These are phyloP conservation scores for Margarornis squamiger DNA, from an alignment of 2,797 vertebrate genomes.

Conservation along the genomic window DNA sequence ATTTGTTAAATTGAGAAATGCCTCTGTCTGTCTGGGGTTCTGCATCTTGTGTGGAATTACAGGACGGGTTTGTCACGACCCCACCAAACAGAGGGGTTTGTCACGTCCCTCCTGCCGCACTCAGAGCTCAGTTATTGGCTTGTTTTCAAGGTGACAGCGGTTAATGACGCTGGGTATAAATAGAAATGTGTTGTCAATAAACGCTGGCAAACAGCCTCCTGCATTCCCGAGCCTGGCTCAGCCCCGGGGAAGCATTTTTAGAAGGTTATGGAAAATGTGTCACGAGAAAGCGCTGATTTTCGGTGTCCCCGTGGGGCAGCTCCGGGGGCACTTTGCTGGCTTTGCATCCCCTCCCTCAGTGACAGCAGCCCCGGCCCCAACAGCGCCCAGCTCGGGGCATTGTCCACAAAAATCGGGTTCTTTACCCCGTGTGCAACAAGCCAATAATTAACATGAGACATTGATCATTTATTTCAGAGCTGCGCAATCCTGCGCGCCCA, in stretches of 20 bases:
- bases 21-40: background rate
- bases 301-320: background rate
- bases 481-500: background rate
- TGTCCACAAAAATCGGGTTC: background rate
- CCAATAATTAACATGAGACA: background rate
- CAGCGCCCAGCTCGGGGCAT: background rate
- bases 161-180: background rate
- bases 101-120: background rate
- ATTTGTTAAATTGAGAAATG: background rate
- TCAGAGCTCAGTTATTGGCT: background rate
- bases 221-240: background rate
- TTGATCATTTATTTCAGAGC: background rate
- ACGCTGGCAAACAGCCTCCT: background rate
- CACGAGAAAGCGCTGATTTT: rapidly evolving
- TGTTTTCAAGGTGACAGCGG: background rate
- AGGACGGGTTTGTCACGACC: background rate
- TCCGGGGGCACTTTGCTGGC: background rate
- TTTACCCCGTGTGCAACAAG: background rate
- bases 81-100: background rate
- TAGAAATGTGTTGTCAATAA: background rate
- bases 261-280: background rate
- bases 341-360: rapidly evolving
- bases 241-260: background rate
- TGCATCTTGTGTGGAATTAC: background rate
- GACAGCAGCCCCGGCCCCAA: background rate